These are phyloP conservation scores for Magallana nippona DNA, from an alignment of 2,888 invertebrate genomes.

Conservation along the genomic window DNA sequence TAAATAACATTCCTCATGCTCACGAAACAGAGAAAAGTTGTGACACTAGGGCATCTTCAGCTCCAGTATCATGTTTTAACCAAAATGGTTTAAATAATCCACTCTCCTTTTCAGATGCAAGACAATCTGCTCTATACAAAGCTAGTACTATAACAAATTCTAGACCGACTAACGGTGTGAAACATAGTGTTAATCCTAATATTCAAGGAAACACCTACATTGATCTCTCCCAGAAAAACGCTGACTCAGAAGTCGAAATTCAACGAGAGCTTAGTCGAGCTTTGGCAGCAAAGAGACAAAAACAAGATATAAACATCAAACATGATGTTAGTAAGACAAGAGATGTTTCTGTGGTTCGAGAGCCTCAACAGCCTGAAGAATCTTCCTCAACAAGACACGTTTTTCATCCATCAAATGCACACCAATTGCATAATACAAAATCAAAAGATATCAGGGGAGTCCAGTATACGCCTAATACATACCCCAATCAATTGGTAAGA, in stretches of 20 bases:
- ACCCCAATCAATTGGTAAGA: neutral
- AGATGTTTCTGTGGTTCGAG: neutral
- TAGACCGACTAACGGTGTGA: neutral
- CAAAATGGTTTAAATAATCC: neutral
- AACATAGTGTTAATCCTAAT: neutral
- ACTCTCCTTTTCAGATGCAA: neutral
- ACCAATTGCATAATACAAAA: neutral
- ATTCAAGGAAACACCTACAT: neutral
- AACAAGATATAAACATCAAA: slow-evolving; percentile 7
- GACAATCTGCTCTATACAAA: neutral
- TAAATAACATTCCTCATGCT: neutral
- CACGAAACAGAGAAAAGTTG: neutral
- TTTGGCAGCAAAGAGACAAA: slow-evolving; percentile 30
- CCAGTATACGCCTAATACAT: slow-evolving; percentile 10
- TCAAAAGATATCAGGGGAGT: slow-evolving; percentile 23
- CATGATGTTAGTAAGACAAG: neutral
- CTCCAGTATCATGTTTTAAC: neutral
- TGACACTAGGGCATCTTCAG: slow-evolving; percentile 7
- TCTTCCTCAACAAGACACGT: neutral
- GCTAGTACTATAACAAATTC: neutral
- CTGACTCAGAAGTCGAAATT: slow-evolving; percentile 37
- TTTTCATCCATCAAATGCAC: slow-evolving; percentile 12
- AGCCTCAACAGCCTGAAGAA: neutral
- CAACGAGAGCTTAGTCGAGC: slow-evolving; percentile 36
- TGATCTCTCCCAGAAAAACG: neutral